Evolutionary conservation across 2,797 vertebrate species (phyloP).

Genomic region (Echiichthys vipera): DNA sequence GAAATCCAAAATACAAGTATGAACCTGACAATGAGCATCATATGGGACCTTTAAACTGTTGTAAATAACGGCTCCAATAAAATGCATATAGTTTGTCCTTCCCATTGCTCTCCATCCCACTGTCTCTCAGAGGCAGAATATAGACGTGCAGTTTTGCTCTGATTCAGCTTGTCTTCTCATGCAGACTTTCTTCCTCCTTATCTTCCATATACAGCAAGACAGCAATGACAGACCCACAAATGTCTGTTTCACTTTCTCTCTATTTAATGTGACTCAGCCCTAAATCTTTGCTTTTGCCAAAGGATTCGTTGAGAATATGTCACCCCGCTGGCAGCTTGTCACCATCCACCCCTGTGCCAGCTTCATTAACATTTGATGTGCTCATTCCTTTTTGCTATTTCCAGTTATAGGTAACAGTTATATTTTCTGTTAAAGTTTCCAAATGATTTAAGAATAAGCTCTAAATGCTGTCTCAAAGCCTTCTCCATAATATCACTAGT

Average conservation of each 20-base stretch:
- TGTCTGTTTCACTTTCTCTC: slow-evolving; percentile 33
- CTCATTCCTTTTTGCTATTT: not conserved
- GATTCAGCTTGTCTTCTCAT: slow-evolving; percentile 41
- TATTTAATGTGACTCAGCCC: slow-evolving; percentile 35
- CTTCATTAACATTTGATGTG: not conserved
- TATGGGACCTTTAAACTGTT: no score
- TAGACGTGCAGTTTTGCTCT: slow-evolving; percentile 32
- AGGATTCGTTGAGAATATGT: slow-evolving; percentile 16
- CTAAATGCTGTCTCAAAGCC: not conserved
- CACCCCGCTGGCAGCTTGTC: slow-evolving; percentile 32
- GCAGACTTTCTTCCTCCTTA: slow-evolving; percentile 21
- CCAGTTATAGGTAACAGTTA: not conserved
- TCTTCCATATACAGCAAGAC: slow-evolving; percentile 36
- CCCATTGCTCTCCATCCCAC: not conserved
- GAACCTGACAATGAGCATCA: no score
- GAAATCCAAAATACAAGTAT: no score
- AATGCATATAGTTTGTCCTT: not conserved
- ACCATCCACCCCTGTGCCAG: slow-evolving; percentile 9
- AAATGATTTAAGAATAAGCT: not conserved
- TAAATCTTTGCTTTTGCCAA: slow-evolving; percentile 34
- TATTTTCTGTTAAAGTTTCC: not conserved
- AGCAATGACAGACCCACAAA: slow-evolving; percentile 32
- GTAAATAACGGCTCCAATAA: not conserved
- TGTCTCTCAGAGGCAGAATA: slow-evolving; percentile 5
- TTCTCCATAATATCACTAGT: not conserved